Evolutionary conservation across 2,113 vertebrate genomes (phyloP).

Genomic region (Microtus ochrogaster): DNA sequence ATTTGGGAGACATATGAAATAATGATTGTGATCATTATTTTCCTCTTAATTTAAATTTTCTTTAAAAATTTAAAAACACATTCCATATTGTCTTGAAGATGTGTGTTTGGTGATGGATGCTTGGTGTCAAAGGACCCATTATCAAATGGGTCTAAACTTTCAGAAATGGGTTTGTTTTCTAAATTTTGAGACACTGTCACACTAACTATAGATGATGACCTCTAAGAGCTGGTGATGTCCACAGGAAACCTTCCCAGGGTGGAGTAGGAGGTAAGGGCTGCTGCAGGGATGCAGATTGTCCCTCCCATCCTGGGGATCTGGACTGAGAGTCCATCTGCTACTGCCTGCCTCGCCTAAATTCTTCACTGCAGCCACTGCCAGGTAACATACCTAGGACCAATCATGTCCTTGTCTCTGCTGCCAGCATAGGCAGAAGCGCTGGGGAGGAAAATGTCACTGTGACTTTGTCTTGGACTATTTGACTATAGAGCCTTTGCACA

Average conservation of each 20-base stretch:
- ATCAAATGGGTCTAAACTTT: neutral
- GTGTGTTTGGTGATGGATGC: neutral
- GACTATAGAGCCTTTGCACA: neutral
- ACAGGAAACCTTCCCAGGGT: neutral
- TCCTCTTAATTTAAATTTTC: constrained; percentile 31
- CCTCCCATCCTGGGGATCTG: neutral
- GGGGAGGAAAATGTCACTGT: neutral
- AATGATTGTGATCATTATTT: neutral
- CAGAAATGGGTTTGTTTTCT: constrained; percentile 4
- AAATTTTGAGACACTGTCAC: neutral
- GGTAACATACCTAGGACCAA: neutral
- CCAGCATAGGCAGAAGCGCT: neutral
- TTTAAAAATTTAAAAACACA: neutral
- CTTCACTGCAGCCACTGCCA: neutral
- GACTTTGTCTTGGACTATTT: neutral
- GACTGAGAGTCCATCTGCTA: neutral
- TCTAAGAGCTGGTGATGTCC: neutral
- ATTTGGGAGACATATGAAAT: constrained; percentile 30
- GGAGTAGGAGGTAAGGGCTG: neutral
- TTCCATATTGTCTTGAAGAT: neutral
- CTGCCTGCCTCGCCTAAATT: neutral
- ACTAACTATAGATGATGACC: neutral
- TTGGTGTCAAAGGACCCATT: constrained; percentile 10
- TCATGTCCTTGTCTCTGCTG: neutral
- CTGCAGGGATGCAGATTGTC: neutral